Evolutionary conservation across 2,888 invertebrate species (phyloP), one percentile per base, ranked within the genome.

Genomic region (Poecilus cupreus): DNA sequence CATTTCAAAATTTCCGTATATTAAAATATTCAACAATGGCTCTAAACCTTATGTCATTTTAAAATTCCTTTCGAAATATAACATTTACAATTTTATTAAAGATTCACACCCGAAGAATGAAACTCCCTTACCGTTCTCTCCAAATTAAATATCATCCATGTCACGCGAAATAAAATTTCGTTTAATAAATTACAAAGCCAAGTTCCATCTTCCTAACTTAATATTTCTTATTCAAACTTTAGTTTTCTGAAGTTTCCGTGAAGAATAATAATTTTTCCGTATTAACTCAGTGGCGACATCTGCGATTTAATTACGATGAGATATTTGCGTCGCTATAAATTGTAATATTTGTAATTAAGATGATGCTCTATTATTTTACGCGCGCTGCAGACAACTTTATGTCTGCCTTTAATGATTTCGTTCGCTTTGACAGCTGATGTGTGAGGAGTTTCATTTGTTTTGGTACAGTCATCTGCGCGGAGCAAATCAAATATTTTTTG

Each of bases 201-300:
- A 32, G 37, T 68, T 32, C 4, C 64, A 16, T 18, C 64, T 32
- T 8, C 6, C 18, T 20, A 39, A 68, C 64, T 68, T 68, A 16
- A 72, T 24, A 72, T 22, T 72, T 24, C 26, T 72, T 72, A 46
- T 72, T 46, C 46, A 46, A 46, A 72, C 22, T 72, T 72, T 46
- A 72, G 46, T 72, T 72, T 72, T 11, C 10, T 11, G 46, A 46
- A 72, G 43, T 72, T 72, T 8, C 32, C 4, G 22, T 8, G 43
- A 72, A 72, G 72, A 72, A 72, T 72, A 72, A 72, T 72, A 72
- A 72, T 72, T 72, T 46, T 72, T 72, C 72, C 22, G 6, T 13
- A 60, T 60, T 26, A 8, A 60, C 60, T 10, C 13, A 5, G 43
- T 72, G 43, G 43, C 8, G 72, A 72, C 72, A 46, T 72, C 72